Evolutionary conservation across 2,888 invertebrate species (phyloP).

Genomic region (Lasioglossum malachurum): DNA sequence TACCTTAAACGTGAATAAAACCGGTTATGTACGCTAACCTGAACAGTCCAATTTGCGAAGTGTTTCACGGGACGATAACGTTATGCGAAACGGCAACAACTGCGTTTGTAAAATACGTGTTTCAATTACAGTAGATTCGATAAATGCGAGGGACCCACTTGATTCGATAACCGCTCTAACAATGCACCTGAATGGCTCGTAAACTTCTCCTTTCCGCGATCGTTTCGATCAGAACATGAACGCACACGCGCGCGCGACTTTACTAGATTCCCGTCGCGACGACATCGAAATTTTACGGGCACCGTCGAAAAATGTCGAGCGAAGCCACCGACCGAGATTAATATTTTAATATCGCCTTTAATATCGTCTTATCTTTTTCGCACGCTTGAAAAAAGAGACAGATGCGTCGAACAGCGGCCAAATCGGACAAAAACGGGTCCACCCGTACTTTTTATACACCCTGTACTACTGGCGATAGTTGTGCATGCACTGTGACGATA

Average conservation of each 20-base stretch:
- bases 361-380: no score
- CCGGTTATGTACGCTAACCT: no score
- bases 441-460: no score
- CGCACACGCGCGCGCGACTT: slow-evolving; percentile 21
- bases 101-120: background rate
- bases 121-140: background rate
- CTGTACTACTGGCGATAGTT: background rate
- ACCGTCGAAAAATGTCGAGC: no score
- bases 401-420: no score
- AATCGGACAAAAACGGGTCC: no score
- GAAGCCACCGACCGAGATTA: no score
- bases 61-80: background rate
- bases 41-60: no score
- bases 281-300: no score
- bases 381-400: no score
- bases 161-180: background rate
- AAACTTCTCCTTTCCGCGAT: slow-evolving; percentile 12
- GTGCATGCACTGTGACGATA: background rate
- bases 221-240: slow-evolving; percentile 9
- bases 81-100: background rate
- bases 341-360: no score
- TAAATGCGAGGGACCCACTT: background rate
- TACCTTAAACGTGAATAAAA: no score
- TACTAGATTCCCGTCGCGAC: background rate
- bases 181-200: slow-evolving; percentile 28